Conservation (phyloP, 2,888 invertebrate genomes). For the Campoplex nolae region DNA sequence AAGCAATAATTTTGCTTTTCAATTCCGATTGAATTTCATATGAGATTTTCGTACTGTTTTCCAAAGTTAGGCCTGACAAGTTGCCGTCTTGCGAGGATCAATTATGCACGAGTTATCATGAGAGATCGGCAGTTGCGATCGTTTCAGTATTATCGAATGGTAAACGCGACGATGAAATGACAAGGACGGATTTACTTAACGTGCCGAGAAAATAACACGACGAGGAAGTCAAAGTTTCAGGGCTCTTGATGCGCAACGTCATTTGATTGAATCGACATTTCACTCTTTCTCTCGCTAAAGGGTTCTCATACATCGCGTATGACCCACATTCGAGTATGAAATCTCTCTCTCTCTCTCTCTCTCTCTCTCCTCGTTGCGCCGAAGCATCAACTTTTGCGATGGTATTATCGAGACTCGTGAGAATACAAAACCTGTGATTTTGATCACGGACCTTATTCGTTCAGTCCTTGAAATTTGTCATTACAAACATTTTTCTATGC, state of each 20-base stretch:
- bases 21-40: neutral
- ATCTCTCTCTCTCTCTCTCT: neutral
- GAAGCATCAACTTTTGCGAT: conserved; percentile 11
- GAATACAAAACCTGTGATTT: conserved; percentile 1
- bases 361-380: neutral
- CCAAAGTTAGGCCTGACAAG: neutral
- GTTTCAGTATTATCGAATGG: neutral
- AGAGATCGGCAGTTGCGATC: neutral
- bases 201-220: conserved; percentile 3
- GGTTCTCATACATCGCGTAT: conserved; percentile 38
- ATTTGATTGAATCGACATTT: conserved; percentile 27
- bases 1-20: no score
- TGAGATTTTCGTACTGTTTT: neutral
- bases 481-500: no score
- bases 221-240: conserved; percentile 35
- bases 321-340: conserved; percentile 53
- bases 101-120: neutral
- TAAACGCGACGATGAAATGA: neutral
- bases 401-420: neutral
- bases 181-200: neutral
- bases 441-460: neutral
- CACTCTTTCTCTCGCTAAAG: conserved; percentile 40
- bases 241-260: conserved; percentile 4
- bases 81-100: neutral
- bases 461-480: neutral